These are phyloP conservation scores for Tillus elongatus DNA, from an alignment of 2,888 invertebrate species.

Conservation along the genomic window DNA sequence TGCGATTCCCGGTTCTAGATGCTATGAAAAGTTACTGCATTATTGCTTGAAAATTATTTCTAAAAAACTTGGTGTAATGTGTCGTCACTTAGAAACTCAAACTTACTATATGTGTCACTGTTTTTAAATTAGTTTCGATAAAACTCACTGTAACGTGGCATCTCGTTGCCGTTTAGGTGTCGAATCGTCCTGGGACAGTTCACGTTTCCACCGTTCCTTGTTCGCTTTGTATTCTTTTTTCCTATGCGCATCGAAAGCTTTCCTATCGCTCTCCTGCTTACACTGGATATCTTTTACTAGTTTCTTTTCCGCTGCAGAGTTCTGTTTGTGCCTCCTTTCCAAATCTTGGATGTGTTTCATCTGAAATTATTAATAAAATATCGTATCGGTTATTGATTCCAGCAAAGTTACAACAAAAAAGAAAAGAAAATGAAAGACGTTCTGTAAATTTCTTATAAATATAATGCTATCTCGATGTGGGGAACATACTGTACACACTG, in stretches of 20 bases:
- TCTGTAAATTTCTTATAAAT: too few species aligned
- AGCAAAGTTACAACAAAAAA: too few species aligned
- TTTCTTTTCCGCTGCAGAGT: conserved; percentile 83
- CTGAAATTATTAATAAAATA: conserved; percentile 33
- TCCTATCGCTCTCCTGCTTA: conserved; percentile 85
- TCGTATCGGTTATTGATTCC: not conserved
- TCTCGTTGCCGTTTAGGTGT: conserved; percentile 87
- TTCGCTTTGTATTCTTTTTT: conserved; percentile 95
- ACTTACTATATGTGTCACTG: too few species aligned
- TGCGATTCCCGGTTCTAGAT: too few species aligned
- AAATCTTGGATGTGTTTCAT: conserved; percentile 68
- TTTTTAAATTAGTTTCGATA: conserved; percentile 9
- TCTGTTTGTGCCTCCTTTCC: conserved; percentile 76
- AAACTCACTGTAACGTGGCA: conserved; percentile 70
- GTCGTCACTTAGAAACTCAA: too few species aligned
- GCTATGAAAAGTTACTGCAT: too few species aligned
- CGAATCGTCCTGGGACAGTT: conserved; percentile 82
- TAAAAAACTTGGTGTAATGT: too few species aligned
- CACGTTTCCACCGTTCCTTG: conserved; percentile 94
- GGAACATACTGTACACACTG: too few species aligned
- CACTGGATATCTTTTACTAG: conserved; percentile 82
- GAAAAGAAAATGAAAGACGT: too few species aligned
- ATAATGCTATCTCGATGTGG: too few species aligned
- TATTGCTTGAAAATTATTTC: too few species aligned
- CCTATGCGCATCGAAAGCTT: conserved; percentile 83